Conservation (phyloP, 2,888 invertebrate species). For the Cheilosia variabilis region DNA sequence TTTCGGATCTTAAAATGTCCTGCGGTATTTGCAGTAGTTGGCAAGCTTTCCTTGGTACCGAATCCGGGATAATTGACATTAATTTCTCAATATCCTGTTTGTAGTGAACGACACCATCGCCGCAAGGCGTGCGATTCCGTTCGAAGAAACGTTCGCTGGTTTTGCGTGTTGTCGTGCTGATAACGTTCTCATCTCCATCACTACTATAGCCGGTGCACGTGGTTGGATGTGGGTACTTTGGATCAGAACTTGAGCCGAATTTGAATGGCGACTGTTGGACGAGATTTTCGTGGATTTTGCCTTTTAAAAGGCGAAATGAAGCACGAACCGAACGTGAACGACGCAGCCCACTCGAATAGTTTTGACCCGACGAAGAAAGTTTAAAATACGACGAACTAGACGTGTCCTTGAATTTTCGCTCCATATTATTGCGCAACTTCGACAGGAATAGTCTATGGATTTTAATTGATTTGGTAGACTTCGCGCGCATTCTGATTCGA, state of each 20-base stretch:
- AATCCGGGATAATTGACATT: conserved; percentile 80
- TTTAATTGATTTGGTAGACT: conserved; percentile 37
- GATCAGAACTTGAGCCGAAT: conserved; percentile 76
- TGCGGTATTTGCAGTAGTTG: conserved; percentile 80
- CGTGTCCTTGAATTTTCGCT: conserved; percentile 72
- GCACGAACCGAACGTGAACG: conserved; percentile 89
- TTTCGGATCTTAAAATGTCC: conserved; percentile 33
- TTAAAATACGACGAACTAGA: conserved; percentile 64
- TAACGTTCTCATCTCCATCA: conserved; percentile 53
- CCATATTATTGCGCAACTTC: conserved; percentile 70
- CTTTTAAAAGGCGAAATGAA: conserved; percentile 88
- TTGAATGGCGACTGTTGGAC: conserved; percentile 81
- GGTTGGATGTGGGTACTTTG: not conserved
- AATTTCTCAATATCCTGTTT: conserved; percentile 78
- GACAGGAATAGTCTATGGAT: conserved; percentile 49
- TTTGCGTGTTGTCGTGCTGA: conserved; percentile 69
- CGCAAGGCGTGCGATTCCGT: conserved; percentile 50
- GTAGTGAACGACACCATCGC: conserved; percentile 55
- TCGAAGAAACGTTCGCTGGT: conserved; percentile 68
- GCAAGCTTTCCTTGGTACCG: conserved; percentile 81
- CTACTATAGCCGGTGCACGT: not conserved
- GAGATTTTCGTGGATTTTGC: conserved; percentile 83
- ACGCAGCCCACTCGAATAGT: conserved; percentile 81
- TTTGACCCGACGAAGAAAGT: conserved; percentile 24
- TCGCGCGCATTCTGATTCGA: conserved; percentile 54